Evolutionary conservation across 2,888 invertebrate species (phyloP).

Genomic region (Hirudinaria manillensis): DNA sequence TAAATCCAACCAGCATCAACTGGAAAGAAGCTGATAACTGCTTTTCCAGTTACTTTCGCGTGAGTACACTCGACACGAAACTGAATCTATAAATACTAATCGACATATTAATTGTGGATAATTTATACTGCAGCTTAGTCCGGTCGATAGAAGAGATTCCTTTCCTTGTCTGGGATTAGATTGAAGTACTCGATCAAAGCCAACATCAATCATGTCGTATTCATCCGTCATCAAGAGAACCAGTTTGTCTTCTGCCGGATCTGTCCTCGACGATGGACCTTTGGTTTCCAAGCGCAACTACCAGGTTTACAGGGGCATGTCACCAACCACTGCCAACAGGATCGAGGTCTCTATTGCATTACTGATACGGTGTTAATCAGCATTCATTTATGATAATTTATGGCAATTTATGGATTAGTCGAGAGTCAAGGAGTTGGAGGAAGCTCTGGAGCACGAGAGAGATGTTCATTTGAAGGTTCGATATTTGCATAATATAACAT

Average conservation of each 20-base stretch:
- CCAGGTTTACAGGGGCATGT: slow-evolving; percentile 31
- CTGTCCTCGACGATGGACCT: slow-evolving; percentile 25
- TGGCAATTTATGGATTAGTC: neutral
- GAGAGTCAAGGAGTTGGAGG: slow-evolving; percentile 33
- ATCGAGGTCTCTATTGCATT: slow-evolving; percentile 26
- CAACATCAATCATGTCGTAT: slow-evolving; percentile 2
- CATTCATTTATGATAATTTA: neutral
- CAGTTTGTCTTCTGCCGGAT: neutral
- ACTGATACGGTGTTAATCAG: neutral
- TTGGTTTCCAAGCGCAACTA: slow-evolving; percentile 24
- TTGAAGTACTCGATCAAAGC: too few species aligned
- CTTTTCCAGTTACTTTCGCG: too few species aligned
- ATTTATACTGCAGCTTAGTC: neutral
- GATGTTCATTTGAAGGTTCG: slow-evolving; percentile 26
- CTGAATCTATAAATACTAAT: neutral
- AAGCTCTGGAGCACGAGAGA: slow-evolving; percentile 32
- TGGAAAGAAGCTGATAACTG: too few species aligned
- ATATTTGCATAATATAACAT: neutral
- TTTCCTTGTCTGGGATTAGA: too few species aligned
- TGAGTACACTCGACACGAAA: too few species aligned
- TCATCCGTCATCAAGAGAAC: neutral
- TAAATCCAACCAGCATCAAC: too few species aligned
- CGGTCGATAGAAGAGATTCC: too few species aligned
- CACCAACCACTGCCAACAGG: slow-evolving; percentile 31
- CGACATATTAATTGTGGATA: neutral